These are phyloP conservation scores for Ips nitidus DNA, from an alignment of 1,140 invertebrate species.

Conservation along the genomic window DNA sequence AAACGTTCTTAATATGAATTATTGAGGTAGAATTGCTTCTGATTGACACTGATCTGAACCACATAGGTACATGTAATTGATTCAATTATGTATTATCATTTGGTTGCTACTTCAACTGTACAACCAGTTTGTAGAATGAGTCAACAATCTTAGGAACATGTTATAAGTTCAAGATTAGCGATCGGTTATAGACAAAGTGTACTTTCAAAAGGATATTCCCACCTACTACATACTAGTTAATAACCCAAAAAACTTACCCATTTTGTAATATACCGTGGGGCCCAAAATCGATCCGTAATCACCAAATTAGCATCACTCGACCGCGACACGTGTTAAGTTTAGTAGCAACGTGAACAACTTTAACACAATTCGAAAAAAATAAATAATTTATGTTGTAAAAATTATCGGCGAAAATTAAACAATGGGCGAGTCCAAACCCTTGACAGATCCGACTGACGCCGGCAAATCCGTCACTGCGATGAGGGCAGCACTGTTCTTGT, in stretches of 20 bases:
- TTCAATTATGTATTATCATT: not conserved
- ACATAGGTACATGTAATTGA: not conserved
- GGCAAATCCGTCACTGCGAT: not conserved
- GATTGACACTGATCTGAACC: not conserved
- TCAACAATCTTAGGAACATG: not conserved
- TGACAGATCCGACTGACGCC: not conserved
- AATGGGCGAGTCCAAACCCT: constrained; percentile 6
- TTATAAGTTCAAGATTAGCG: not conserved
- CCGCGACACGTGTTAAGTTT: not conserved
- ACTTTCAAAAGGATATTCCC: not conserved
- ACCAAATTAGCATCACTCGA: not conserved
- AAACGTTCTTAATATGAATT: not conserved
- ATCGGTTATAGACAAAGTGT: not conserved
- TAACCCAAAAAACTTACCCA: constrained; percentile 6
- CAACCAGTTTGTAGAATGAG: not conserved
- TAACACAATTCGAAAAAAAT: not conserved
- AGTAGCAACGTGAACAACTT: not conserved
- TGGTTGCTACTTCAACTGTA: not conserved
- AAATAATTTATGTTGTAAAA: constrained; percentile 2
- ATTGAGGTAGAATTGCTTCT: not conserved
- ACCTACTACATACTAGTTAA: not conserved
- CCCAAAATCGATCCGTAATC: constrained; percentile 1
- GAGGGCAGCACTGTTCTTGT: too few relatives aligned
- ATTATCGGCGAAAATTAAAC: constrained; percentile 8
- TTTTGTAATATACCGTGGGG: not conserved